phyloP scores from a whole-genome alignment of 2,113 vertebrate species.

The Myxocyprinus asiaticus region DNA sequence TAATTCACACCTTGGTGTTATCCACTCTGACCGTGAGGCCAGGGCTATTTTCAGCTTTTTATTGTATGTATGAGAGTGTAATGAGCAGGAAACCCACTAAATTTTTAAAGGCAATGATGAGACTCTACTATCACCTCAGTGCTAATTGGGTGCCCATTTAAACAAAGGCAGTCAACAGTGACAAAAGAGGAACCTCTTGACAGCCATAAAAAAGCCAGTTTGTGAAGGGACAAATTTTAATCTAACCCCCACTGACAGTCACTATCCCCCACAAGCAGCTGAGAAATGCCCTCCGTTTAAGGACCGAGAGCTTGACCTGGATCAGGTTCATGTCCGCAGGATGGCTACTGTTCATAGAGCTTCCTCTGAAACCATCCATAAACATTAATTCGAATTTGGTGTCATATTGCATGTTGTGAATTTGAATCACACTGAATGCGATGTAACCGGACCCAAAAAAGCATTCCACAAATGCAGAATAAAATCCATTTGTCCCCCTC shows the following conservation, averaged over 20 bases:
- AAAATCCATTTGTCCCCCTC: not conserved
- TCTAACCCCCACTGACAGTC: constrained; percentile 10
- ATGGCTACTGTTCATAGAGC: not conserved
- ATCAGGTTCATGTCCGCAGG: constrained; percentile 1
- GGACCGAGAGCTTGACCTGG: constrained; percentile 20
- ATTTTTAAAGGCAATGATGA: constrained; percentile 34
- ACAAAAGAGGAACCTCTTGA: constrained; percentile 41
- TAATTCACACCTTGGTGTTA: not conserved
- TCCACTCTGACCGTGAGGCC: not conserved
- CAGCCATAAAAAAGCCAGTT: constrained; percentile 19
- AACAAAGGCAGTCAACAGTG: constrained; percentile 50
- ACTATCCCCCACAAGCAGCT: constrained; percentile 16
- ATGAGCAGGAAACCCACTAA: constrained; percentile 29
- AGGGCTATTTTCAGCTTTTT: not conserved
- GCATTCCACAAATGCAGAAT: not conserved
- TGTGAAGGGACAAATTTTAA: constrained; percentile 22
- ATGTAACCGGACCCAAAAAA: not conserved
- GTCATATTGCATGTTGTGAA: not conserved
- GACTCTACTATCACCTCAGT: constrained; percentile 29
- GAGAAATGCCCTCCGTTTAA: constrained; percentile 34
- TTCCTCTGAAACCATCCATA: not conserved
- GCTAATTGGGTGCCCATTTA: constrained; percentile 47
- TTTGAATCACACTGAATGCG: not conserved
- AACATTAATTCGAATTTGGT: not conserved
- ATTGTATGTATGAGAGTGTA: not conserved